Base-by-base conservation (phyloP, 2,888 invertebrate genomes). In the Tinea trinotella region DNA sequence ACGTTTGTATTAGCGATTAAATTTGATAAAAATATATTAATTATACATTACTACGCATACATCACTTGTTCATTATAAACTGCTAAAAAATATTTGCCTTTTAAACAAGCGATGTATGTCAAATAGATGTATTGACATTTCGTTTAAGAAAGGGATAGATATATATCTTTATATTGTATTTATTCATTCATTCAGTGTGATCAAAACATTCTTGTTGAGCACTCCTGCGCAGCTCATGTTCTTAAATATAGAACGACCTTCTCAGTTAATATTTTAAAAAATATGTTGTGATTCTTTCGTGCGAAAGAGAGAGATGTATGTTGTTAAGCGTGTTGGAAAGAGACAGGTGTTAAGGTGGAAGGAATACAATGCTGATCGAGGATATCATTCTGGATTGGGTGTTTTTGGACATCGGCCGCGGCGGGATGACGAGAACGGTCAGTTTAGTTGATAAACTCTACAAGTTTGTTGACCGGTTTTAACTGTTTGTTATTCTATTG, bases 391-490 rank as follows among this genome's bases (percentile, higher is more conserved):
- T 59, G 87, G 88, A 59, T 70, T 68, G 56, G 88, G 88, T 53
- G 89, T 90, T 63, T 89, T 89, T 68, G 90, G 90, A 30, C 88
- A 89, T 76, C 87, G 86, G 69, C 84, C 86, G 59, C 69, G 68
- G 60, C 64, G 62, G 59, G 64, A 64, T 58, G 71, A 69, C 59
- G 77, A 83, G 63, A 64, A 59, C 60, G 84, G 84, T 83, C 71
- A 58, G 77, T 69, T 56, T n/a, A n/a, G n/a, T n/a, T n/a, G n/a
- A n/a, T n/a, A n/a, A n/a, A n/a, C n/a, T n/a, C n/a, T 58, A 57
- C 36, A 4, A n/a, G 6, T 5, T n/a, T n/a, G 36, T 5, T 36
- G 36, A n/a, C n/a, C 12, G 12, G 9, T 9, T 30, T 30, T 30
- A 30, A 9, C 9, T 7, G 5, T 30, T 30, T 30, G 9, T 30